These are phyloP conservation scores for Catharus minimus DNA, from an alignment of 2,113 vertebrate species.

Conservation along the genomic window DNA sequence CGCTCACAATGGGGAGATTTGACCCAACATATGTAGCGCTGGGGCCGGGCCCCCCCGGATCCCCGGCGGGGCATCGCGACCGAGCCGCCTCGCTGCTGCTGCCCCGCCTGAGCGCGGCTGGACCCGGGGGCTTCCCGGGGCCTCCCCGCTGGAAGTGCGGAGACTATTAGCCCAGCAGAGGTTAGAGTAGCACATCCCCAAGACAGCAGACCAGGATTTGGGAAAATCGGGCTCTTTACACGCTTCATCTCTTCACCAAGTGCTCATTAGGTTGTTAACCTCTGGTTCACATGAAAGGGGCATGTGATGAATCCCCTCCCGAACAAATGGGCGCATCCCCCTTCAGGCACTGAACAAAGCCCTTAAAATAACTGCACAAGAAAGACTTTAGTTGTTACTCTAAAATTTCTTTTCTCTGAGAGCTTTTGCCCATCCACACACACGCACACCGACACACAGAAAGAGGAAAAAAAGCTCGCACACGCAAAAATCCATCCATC, in stretches of 20 bases:
- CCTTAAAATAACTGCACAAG: slow-evolving; percentile 77
- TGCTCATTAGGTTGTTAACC: slow-evolving; percentile 88
- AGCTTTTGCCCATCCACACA: slow-evolving; percentile 40
- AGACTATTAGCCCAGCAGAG: slow-evolving; percentile 77
- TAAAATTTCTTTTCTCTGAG: slow-evolving; percentile 67
- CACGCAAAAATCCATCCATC: neutral
- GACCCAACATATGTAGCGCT: slow-evolving; percentile 92
- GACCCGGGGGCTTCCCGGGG: slow-evolving; percentile 76
- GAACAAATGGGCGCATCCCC: slow-evolving; percentile 79
- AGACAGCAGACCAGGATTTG: slow-evolving; percentile 73
- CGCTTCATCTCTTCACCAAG: slow-evolving; percentile 84
- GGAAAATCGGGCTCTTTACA: slow-evolving; percentile 80
- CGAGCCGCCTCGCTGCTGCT: slow-evolving; percentile 75
- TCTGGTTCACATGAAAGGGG: slow-evolving; percentile 82
- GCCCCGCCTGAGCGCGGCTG: slow-evolving; percentile 77
- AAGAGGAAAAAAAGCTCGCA: neutral
- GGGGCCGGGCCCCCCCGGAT: slow-evolving; percentile 81
- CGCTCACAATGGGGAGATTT: slow-evolving; percentile 86
- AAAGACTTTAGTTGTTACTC: slow-evolving; percentile 74
- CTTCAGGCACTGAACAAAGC: slow-evolving; percentile 77
- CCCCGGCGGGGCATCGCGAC: slow-evolving; percentile 77
- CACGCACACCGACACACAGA: neutral
- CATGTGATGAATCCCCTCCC: slow-evolving; percentile 74
- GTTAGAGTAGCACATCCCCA: slow-evolving; percentile 87
- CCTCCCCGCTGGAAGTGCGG: slow-evolving; percentile 78